These are phyloP conservation scores for Eucera pruinosa DNA, from an alignment of 2,888 invertebrate genomes.

Conservation along the genomic window DNA sequence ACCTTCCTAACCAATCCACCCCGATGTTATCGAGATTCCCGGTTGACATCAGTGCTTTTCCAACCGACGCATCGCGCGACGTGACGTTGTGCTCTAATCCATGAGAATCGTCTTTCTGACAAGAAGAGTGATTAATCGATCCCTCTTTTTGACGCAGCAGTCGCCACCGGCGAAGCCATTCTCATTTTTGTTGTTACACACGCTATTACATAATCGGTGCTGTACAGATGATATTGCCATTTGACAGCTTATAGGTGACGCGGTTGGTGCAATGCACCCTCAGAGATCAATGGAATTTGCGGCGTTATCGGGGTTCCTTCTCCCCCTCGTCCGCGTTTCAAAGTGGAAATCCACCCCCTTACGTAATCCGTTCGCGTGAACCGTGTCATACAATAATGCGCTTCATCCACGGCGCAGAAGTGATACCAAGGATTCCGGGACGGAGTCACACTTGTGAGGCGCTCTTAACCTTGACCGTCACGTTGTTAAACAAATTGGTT, in stretches of 20 bases:
- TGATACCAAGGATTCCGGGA: conserved; percentile 22
- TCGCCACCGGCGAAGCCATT: conserved; percentile 29
- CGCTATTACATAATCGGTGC: conserved; percentile 32
- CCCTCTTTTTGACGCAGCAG: conserved; percentile 28
- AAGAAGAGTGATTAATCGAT: conserved; percentile 27
- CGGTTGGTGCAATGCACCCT: conserved; percentile 39
- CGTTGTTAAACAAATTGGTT: conserved; percentile 69
- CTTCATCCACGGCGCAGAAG: conserved; percentile 7
- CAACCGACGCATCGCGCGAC: too few relatives aligned
- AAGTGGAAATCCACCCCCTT: conserved; percentile 34
- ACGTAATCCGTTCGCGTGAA: conserved; percentile 40
- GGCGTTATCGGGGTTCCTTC: conserved; percentile 14
- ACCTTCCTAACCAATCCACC: too few relatives aligned
- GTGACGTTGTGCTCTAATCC: background rate
- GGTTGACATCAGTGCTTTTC: background rate
- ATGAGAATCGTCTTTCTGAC: conserved; percentile 1
- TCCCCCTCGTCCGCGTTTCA: background rate
- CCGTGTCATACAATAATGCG: conserved; percentile 17
- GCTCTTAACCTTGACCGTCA: conserved; percentile 72
- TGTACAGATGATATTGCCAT: conserved; percentile 3
- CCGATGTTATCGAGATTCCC: too few relatives aligned
- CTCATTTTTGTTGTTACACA: conserved; percentile 30
- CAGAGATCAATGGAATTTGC: conserved; percentile 39
- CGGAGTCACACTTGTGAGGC: conserved; percentile 66
- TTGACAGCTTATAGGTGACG: conserved; percentile 8